These are phyloP conservation scores for Phortica variegata DNA, from an alignment of 1,140 invertebrate genomes.

Conservation along the genomic window DNA sequence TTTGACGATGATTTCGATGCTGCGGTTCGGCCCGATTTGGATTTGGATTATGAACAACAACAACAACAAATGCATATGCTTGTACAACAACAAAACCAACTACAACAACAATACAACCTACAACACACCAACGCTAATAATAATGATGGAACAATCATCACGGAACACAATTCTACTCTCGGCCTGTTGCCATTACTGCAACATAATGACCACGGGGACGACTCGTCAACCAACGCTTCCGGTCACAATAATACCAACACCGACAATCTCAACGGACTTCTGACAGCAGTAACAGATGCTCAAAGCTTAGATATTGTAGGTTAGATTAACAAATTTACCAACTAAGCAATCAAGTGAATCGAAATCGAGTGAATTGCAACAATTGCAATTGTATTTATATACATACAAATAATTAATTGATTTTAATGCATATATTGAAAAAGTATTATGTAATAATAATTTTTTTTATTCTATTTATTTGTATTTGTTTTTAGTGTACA, in stretches of 20 bases:
- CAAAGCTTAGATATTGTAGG: constrained; percentile 57
- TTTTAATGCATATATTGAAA: no score
- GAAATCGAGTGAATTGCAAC: no score
- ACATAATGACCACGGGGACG: neutral
- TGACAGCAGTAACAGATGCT: constrained; percentile 53
- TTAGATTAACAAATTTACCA: constrained; percentile 32
- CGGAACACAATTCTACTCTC: no score
- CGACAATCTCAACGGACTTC: constrained; percentile 14
- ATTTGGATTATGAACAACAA: constrained; percentile 24
- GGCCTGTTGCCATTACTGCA: neutral
- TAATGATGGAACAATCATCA: constrained; percentile 11
- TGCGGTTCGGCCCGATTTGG: no score
- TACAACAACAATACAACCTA: constrained; percentile 49
- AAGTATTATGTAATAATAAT: no score
- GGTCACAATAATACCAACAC: constrained; percentile 31
- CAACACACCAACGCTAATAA: constrained; percentile 31
- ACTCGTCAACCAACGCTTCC: constrained; percentile 11
- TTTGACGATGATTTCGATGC: constrained; percentile 9
- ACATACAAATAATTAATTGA: no score
- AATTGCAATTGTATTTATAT: no score
- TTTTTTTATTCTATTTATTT: no score
- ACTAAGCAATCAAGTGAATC: constrained; percentile 13
- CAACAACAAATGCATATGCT: constrained; percentile 49
- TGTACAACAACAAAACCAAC: constrained; percentile 52
- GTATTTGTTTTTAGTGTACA: no score